Conservation (phyloP, 1,140 invertebrate genomes). For the Lepidurus apus region DNA sequence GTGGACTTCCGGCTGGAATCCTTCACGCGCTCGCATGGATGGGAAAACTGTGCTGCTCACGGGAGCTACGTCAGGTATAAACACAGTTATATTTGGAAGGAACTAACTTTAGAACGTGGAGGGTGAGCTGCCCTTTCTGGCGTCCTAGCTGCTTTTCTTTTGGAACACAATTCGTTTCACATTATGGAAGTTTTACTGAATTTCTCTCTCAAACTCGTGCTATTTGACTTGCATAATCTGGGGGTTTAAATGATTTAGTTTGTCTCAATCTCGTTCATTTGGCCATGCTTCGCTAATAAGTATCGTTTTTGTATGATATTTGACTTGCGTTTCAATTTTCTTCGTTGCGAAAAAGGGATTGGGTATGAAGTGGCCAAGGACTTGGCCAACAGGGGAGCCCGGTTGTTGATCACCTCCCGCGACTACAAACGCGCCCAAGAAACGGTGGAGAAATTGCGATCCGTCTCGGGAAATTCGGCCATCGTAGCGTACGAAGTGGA, state of each 20-base stretch:
- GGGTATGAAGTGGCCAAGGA: constrained; percentile 51
- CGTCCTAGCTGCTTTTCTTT: not conserved
- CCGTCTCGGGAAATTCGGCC: constrained; percentile 39
- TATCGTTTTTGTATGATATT: not conserved
- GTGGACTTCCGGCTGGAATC: constrained; percentile 15
- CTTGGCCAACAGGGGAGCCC: constrained; percentile 45
- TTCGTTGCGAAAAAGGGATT: constrained; percentile 44
- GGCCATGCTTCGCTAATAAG: no score
- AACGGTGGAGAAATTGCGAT: constrained; percentile 42
- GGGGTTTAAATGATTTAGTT: no score
- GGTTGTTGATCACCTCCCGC: constrained; percentile 44
- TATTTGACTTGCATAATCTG: not conserved
- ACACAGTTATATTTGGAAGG: constrained; percentile 18
- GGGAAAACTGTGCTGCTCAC: constrained; percentile 54
- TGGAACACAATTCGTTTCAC: not conserved
- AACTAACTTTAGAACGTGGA: not conserved
- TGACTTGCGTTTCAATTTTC: not conserved
- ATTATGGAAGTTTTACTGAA: not conserved
- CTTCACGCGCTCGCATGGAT: constrained; percentile 33
- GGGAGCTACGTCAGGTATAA: constrained; percentile 50
- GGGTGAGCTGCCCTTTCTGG: not conserved
- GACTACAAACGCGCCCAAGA: constrained; percentile 44
- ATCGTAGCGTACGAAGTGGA: constrained; percentile 43
- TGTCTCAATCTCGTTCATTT: no score
- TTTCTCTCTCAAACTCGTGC: not conserved